These are phyloP conservation scores for Orthosia gracilis DNA, from an alignment of 2,888 invertebrate genomes.

Conservation along the genomic window DNA sequence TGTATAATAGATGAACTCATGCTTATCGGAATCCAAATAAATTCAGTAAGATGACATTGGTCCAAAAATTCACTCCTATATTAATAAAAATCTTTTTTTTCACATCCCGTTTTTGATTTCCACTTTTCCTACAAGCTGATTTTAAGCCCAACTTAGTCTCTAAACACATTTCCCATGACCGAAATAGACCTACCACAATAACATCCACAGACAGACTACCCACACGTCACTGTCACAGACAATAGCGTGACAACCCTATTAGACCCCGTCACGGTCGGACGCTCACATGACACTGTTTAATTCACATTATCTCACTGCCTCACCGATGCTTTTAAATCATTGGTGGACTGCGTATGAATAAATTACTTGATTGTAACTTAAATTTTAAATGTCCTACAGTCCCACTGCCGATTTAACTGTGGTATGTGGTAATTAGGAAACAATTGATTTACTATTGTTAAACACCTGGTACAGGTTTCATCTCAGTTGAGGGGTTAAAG, in stretches of 20 bases:
- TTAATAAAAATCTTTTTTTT: too few relatives aligned
- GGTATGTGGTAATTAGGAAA: too few relatives aligned
- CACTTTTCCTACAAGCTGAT: background rate
- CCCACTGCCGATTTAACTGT: background rate
- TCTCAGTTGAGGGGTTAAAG: too few relatives aligned
- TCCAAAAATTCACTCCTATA: background rate
- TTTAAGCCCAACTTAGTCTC: background rate
- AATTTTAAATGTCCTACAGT: background rate
- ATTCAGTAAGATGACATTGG: background rate
- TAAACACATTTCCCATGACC: background rate
- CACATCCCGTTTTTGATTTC: too few relatives aligned
- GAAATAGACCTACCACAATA: background rate
- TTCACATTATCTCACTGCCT: conserved; percentile 50
- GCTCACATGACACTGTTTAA: conserved; percentile 52
- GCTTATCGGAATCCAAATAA: background rate
- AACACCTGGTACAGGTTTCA: too few relatives aligned
- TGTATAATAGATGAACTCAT: background rate
- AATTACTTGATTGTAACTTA: conserved; percentile 1
- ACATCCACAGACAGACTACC: background rate
- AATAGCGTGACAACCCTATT: conserved; percentile 35
- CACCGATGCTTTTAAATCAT: conserved; percentile 51
- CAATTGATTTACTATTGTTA: too few relatives aligned
- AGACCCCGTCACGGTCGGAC: conserved; percentile 36
- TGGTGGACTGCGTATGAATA: conserved; percentile 18
- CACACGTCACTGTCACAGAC: conserved; percentile 14